Evolutionary conservation across 2,888 invertebrate species (phyloP).

Genomic region (Steinernema scapterisci): DNA sequence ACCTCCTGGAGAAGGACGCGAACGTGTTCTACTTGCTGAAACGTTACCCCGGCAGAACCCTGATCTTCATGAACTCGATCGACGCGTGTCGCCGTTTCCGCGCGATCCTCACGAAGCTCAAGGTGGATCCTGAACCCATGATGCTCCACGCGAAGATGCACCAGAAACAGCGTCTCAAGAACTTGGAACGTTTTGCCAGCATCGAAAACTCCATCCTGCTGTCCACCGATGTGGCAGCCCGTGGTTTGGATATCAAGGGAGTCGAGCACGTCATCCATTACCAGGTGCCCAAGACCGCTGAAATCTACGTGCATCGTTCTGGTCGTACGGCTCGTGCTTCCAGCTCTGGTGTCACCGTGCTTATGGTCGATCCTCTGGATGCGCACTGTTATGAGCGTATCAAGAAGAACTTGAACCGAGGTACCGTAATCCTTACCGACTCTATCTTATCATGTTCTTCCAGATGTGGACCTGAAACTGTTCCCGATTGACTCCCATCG

Average conservation of each 20-base stretch:
- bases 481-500: slow-evolving; percentile 77
- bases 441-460: slow-evolving; percentile 47
- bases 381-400: slow-evolving; percentile 78
- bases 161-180: slow-evolving; percentile 88
- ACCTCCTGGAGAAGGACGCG: slow-evolving; percentile 74
- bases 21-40: slow-evolving; percentile 85
- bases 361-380: slow-evolving; percentile 88
- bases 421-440: slow-evolving; percentile 70
- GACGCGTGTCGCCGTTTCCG: slow-evolving; percentile 81
- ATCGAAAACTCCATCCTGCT: slow-evolving; percentile 79
- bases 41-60: slow-evolving; percentile 87
- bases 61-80: slow-evolving; percentile 83
- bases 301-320: slow-evolving; percentile 92
- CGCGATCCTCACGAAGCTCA: slow-evolving; percentile 68
- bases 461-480: slow-evolving; percentile 81
- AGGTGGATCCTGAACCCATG: slow-evolving; percentile 72
- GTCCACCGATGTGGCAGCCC: slow-evolving; percentile 92
- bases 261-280: slow-evolving; percentile 95
- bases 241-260: slow-evolving; percentile 91
- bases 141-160: slow-evolving; percentile 78
- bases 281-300: slow-evolving; percentile 90
- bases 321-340: slow-evolving; percentile 91
- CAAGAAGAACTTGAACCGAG: slow-evolving; percentile 83
- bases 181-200: slow-evolving; percentile 80
- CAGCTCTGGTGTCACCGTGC: slow-evolving; percentile 85